Percentiles rank a stretch among this genome's conserved stretches.
Evolutionary conservation across 2,888 invertebrate genomes (phyloP).

Genomic region (Loripinus fragilis): DNA sequence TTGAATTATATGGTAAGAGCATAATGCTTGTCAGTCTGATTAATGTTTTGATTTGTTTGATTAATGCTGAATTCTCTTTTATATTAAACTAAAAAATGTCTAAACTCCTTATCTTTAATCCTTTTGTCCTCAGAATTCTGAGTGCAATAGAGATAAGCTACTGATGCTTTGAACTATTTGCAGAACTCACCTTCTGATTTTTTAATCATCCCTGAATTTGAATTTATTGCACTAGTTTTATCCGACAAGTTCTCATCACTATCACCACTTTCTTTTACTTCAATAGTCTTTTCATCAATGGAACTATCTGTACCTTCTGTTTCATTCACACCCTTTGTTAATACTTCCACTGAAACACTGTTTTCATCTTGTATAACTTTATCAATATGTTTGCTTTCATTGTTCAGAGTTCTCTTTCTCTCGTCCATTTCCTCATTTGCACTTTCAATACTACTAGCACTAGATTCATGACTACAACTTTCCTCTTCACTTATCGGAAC

Average conservation of each 20-base stretch:
- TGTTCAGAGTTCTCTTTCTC: neutral
- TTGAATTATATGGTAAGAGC: no score
- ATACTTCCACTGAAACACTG: neutral
- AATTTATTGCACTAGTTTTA: slow-evolving; percentile 8
- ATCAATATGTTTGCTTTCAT: neutral
- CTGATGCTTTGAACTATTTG: no score
- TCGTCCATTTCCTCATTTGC: slow-evolving; percentile 12
- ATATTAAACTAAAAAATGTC: no score
- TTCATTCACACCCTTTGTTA: neutral
- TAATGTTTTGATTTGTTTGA: no score
- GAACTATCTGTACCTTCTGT: neutral
- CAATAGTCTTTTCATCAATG: no score
- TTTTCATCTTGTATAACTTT: neutral
- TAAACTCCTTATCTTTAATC: no score
- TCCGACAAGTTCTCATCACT: no score
- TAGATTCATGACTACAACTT: slow-evolving; percentile 40
- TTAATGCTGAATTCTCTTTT: no score
- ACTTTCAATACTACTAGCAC: slow-evolving; percentile 7
- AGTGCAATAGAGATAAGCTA: no score
- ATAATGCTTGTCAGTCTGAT: no score
- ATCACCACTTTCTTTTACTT: no score
- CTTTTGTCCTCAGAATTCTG: no score
- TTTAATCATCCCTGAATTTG: slow-evolving; percentile 14
- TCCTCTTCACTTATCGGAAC: slow-evolving; percentile 25
- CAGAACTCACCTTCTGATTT: slow-evolving; percentile 6